Base-by-base conservation (phyloP, 2,888 invertebrate species). In the Dicycla oo region DNA sequence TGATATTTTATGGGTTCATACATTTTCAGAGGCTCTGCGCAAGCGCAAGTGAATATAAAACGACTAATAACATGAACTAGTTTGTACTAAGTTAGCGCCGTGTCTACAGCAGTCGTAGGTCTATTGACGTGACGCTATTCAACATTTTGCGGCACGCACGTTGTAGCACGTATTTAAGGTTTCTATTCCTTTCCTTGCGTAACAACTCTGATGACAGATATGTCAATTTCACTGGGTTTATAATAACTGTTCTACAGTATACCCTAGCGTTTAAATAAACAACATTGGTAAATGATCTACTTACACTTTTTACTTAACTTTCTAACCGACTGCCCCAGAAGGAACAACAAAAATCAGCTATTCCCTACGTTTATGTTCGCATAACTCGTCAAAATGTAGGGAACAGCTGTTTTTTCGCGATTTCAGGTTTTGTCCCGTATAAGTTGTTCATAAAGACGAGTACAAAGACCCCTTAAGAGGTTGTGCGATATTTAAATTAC, bases 181-280 rank as follows among this genome's bases (percentile, higher is more conserved):
- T 91, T 91, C 90, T 90, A 90, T 90, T 89, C 88, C 87, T 86
- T 69, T 63, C 62, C 74, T 92, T 91, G 86, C 90, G 84, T 86
- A 91, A 91, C 70, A 56, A 45, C 72, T 74, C 45, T 40, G 70
- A 75, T 81, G 80, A 84, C 82, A 84, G 80, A 85, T 85, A 86
- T 87, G 84, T 88, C 87, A 90, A 87, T 89, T 90, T 88, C 87
- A 88, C 86, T 82, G 40, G 26, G 34, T 45, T 45, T 67, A 58
- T 47, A 56, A 73, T 30, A 23, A 56, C 11, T 53, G 13, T 13
- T 45, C 2, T n/a, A 13, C 23, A 40, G 8, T 20, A 47, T 13
- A 13, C 34, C 18, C 58, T 40, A 26, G 23, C 18, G 8, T 40
- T 51, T 51, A 23, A 18, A 4, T 51, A 23, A 18, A 4, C 8